Base-by-base conservation (phyloP, 2,888 invertebrate species). In the Galeruca laticollis region DNA sequence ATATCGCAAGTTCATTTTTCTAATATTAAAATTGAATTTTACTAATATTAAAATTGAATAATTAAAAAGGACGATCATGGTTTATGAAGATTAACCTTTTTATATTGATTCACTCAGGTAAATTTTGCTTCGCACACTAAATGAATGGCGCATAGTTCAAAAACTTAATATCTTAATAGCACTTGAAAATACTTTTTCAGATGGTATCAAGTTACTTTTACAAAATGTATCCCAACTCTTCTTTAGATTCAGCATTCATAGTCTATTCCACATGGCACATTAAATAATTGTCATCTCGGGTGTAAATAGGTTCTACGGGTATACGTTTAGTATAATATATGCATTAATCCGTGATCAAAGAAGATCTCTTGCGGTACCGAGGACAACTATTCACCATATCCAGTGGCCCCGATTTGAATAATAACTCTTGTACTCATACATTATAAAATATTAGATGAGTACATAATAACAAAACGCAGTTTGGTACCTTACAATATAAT, bases 201-300 rank as follows among this genome's bases (percentile, higher is more conserved):
- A 5, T 9, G 15, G 4, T 47, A n/a, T 1, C 8, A n/a, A 47
- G 1, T 47, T 15, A 47, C 9, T 47, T 47, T 10, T 47, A 47
- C 8, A 15, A 47, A 47, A n/a, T 15, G 15, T 47, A 2, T 15
- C 13, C 33, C 35, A 56, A 10, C 56, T 56, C 31, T 33, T 1
- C 6, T 33, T 15, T 4, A 15, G 18, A 3, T 33, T 2, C 9
- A 18, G 61, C 47, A 65, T 68, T 71, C 57, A 54, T 68, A 68
- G 37, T 59, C 43, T 69, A 69, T 71, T 69, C 64, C 60, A 49
- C 40, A 56, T 68, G 66, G 59, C 60, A 70, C 73, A 72, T 75
- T 77, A 71, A 73, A 74, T 75, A 75, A 72, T 74, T 75, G 73
- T 75, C 74, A 75, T 66, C 70, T 75, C 66, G 62, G 73, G 75